Conservation (phyloP, 1,140 invertebrate species). For the Eurosta solidaginis region DNA sequence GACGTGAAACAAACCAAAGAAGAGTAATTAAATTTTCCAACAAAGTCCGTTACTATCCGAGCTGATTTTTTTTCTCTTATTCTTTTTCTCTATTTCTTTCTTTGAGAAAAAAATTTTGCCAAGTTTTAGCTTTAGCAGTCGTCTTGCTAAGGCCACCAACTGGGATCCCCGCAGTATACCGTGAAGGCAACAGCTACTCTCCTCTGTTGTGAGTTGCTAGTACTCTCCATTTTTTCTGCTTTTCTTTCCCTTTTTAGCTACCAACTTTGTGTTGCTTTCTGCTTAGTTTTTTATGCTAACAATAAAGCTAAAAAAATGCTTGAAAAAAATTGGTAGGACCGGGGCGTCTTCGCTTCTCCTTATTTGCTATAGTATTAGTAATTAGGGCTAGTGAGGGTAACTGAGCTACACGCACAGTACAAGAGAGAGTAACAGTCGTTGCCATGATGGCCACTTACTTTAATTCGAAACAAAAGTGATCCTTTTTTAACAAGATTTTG, state of each 20-base stretch:
- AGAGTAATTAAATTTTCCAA: constrained; percentile 20
- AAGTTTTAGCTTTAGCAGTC: background rate
- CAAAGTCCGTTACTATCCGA: background rate
- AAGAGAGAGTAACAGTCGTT: background rate
- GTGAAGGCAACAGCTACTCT: background rate
- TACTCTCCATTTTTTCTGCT: background rate
- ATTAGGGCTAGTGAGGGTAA: background rate
- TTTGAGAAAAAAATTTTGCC: background rate
- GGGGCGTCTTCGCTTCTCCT: background rate
- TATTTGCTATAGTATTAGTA: constrained; percentile 1
- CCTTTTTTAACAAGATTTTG: no score
- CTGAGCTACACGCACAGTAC: background rate
- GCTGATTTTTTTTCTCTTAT: background rate
- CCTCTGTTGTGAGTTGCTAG: no score
- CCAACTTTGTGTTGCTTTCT: background rate
- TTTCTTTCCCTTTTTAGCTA: constrained; percentile 16
- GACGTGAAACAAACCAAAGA: background rate
- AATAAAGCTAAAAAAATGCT: background rate
- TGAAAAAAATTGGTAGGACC: background rate
- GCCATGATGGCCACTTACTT: no score
- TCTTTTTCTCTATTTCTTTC: background rate
- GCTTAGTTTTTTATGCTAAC: constrained; percentile 4
- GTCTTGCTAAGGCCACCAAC: background rate
- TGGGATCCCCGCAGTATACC: background rate
- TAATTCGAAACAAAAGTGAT: no score